Percentiles rank a stretch among this genome's conserved stretches.
phyloP scores from a whole-genome alignment of 2,113 vertebrate species.

The Halcyon senegalensis region DNA sequence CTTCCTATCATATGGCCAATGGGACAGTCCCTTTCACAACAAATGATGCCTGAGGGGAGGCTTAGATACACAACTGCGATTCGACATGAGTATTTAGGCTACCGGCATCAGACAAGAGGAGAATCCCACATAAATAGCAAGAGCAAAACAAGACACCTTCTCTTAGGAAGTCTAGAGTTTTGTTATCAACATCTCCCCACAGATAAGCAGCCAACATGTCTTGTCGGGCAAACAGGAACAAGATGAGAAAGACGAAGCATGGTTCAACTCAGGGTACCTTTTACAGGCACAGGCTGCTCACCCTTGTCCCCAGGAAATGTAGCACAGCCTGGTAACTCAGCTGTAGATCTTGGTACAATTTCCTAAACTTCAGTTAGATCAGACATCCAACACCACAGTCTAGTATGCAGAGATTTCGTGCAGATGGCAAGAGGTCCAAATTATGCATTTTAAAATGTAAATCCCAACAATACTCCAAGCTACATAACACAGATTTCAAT shows the following conservation, averaged over 20 bases:
- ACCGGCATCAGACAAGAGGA: not conserved
- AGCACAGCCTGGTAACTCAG: not conserved
- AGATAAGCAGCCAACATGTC: not conserved
- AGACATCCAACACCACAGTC: not conserved
- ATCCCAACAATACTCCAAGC: not conserved
- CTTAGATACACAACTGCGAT: not conserved
- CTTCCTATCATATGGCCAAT: not conserved
- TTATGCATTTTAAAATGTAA: not conserved
- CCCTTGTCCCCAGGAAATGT: accelerated
- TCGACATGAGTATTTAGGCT: not conserved
- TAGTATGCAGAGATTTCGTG: not conserved
- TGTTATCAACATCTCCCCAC: not conserved
- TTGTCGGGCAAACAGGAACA: accelerated
- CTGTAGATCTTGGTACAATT: not conserved
- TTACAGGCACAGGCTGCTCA: not conserved
- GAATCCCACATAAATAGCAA: not conserved
- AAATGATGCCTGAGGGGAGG: not conserved
- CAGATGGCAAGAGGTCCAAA: not conserved
- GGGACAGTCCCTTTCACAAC: not conserved
- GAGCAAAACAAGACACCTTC: not conserved
- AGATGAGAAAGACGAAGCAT: not conserved
- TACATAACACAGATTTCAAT: not conserved
- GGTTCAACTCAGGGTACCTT: not conserved
- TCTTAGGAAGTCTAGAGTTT: not conserved
- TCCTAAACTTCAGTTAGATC: not conserved